Base-by-base conservation (phyloP, 2,888 invertebrate genomes). In the Pterostichus madidus region DNA sequence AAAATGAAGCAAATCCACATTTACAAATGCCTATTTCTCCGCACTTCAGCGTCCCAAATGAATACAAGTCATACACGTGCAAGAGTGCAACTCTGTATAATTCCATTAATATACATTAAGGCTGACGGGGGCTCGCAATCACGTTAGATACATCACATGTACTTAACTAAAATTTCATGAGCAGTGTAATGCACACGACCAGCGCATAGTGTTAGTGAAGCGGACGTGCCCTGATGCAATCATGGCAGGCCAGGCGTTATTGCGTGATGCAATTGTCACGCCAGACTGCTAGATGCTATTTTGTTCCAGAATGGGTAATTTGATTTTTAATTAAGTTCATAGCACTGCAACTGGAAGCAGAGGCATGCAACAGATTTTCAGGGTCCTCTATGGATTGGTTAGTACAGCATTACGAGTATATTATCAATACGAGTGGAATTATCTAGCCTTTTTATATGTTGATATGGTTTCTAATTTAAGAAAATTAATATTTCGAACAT, bases 61-160 rank as follows among this genome's bases (percentile, higher is more conserved):
- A 64, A 15, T 64, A 39, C 2, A 11, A 64, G 15, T 64, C 64
- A 39, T 35, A 13, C 39, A 15, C 17, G 68, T 32, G 24, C 75
- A 75, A 75, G 75, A 75, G 52, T 52, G 32, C 44, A 64, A 59
- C 64, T 64, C 79, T 79, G 49, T 79, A 79, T 79, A 79, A 79
- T 79, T 79, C 79, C 79, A 79, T 79, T 79, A 79, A 79, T 79
- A 79, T 79, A 79, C 79, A 79, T 79, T 79, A 79, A 61, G 64
- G 61, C 49, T 56, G 61, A 79, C 79, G 49, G 39, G 56, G 31
- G 7, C 44, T 46, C 46, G 49, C 61, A 79, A 79, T 79, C 79
- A 79, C 61, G 56, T 64, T 79, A 79, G 79, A 79, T 59, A 79
- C 61, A 61, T 61, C 78, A 77, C 77, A 77, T 44, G 59, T 77